Evolutionary conservation across 2,888 invertebrate species (phyloP).

Genomic region (Meiosimyza decipiens): DNA sequence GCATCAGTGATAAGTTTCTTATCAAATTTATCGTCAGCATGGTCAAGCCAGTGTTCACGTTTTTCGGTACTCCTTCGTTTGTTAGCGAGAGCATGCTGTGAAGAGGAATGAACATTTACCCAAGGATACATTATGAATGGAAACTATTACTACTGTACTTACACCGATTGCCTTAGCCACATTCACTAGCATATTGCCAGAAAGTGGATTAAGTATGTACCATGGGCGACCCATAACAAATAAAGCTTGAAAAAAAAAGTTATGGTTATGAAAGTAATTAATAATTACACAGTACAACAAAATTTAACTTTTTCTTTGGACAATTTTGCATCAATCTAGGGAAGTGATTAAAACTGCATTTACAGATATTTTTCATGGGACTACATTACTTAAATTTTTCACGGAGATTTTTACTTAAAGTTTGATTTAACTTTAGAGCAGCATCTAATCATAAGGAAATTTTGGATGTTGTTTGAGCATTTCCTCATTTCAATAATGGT

Average conservation of each 20-base stretch:
- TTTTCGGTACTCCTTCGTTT: slow-evolving; percentile 66
- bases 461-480: too few relatives aligned
- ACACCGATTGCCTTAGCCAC: slow-evolving; percentile 74
- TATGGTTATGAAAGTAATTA: too few relatives aligned
- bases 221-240: slow-evolving; percentile 75
- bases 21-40: slow-evolving; percentile 80
- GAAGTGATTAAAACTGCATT: not conserved
- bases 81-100: slow-evolving; percentile 68
- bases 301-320: too few relatives aligned
- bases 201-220: slow-evolving; percentile 74
- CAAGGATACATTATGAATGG: not conserved
- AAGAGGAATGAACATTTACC: not conserved
- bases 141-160: slow-evolving; percentile 59
- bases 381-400: too few relatives aligned
- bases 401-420: too few relatives aligned
- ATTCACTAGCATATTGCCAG: slow-evolving; percentile 75
- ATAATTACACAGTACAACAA: too few relatives aligned
- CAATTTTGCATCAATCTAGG: too few relatives aligned
- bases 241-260: slow-evolving; percentile 70
- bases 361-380: too few relatives aligned
- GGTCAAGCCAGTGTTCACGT: slow-evolving; percentile 86
- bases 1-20: slow-evolving; percentile 74
- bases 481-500: too few relatives aligned
- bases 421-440: too few relatives aligned
- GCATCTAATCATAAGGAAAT: too few relatives aligned